Evolutionary conservation across 2,113 vertebrate genomes (phyloP), one percentile per base, ranked within the genome.

Genomic region (Panthera uncia): DNA sequence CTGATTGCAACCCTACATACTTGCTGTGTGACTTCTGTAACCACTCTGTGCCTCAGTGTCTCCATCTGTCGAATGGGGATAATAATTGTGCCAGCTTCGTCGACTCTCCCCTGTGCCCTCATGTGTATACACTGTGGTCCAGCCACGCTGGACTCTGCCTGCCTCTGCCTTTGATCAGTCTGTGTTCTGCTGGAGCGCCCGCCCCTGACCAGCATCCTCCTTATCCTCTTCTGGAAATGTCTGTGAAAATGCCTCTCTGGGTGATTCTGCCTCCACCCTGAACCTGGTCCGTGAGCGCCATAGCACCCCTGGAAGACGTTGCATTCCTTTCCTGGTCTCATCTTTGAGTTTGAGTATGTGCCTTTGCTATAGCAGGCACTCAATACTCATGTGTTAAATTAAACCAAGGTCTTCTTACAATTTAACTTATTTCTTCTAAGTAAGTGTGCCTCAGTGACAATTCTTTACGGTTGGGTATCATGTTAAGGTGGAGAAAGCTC

Each of bases 271-370:
- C 31, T 29, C 71, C 21, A 25, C 15, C n/a, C 5, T 5, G 25
- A 79, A 23, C 11, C n/a, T 76, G 48, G 74, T 45, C 36, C 19
- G 15, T 79, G 86, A 65, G 63, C 3, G 7, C 68, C 8, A 7
- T 0, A 18, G 31, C 9, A 57, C 8, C 18, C 18, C 41, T 7
- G 1, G 13, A 36, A 45, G 27, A 11, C 7, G 5, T 18, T 8
- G 16, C 8, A 3, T 69, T 31, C 25, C 52, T 55, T 86, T 12
- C 23, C 29, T 33, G 27, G n/a, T 76, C 87, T 86, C 36, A 14
- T 29, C 41, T 74, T 83, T 73, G 83, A 83, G n/a, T 84, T 18
- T 50, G 45, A 50, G 12, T 27, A 65, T 31, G 21, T 33, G 7
- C 41, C 48, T 92, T 80, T 0, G 9, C 29, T 31, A 7, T 1